These are phyloP conservation scores for Varanus salvator DNA, from an alignment of 2,113 vertebrate genomes.

Conservation along the genomic window DNA sequence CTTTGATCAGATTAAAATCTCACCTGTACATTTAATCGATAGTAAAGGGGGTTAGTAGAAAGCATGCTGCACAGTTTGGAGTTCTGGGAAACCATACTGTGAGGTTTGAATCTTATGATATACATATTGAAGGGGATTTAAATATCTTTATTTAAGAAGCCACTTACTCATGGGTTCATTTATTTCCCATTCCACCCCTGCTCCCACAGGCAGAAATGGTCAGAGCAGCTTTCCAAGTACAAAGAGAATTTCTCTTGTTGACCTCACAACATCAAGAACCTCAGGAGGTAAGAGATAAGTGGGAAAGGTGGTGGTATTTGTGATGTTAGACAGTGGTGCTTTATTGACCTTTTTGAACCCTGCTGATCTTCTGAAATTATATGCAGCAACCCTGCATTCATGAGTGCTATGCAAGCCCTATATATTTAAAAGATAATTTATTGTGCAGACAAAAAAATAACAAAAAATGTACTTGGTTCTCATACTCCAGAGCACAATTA, in stretches of 20 bases:
- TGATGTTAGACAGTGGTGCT: not conserved
- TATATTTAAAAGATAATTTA: not conserved
- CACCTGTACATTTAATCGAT: not conserved
- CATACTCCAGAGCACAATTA: not conserved
- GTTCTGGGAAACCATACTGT: not conserved
- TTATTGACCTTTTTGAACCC: not conserved
- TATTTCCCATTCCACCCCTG: slow-evolving; percentile 54
- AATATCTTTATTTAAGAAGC: not conserved
- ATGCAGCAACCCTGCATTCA: not conserved
- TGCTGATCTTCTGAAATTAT: not conserved
- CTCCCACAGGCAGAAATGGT: slow-evolving; percentile 91
- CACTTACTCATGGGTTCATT: slow-evolving; percentile 1
- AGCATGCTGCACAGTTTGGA: slow-evolving; percentile 16
- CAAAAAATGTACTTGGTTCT: not conserved
- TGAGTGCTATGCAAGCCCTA: not conserved
- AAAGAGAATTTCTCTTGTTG: slow-evolving; percentile 89
- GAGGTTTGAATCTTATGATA: not conserved
- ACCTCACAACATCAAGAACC: slow-evolving; percentile 90
- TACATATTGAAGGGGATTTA: not conserved
- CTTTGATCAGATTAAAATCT: not conserved
- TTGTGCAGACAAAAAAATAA: not conserved
- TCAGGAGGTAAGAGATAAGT: slow-evolving; percentile 83
- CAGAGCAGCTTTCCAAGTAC: slow-evolving; percentile 87
- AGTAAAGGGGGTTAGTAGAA: not conserved
- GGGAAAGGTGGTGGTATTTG: slow-evolving; percentile 11